Evolutionary conservation across 2,888 invertebrate species (phyloP).

Genomic region (Caenorhabditis macrosperma): DNA sequence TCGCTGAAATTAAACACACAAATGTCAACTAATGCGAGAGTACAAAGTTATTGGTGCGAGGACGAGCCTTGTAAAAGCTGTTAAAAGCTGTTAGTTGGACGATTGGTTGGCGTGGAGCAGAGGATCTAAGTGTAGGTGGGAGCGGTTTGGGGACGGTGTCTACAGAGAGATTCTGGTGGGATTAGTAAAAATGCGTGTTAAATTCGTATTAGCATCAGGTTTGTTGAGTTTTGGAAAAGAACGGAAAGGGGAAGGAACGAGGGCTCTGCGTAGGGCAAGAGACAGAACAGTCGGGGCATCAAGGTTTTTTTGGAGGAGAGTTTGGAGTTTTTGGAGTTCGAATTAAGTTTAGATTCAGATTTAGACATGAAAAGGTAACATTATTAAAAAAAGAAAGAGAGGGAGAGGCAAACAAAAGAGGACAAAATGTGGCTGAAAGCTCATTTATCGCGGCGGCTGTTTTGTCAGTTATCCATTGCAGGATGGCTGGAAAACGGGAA

Average conservation of each 20-base stretch:
- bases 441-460: conserved; percentile 51
- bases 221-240: conserved; percentile 5
- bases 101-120: conserved; percentile 18
- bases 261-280: conserved; percentile 48
- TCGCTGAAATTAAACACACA: conserved; percentile 55
- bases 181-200: conserved; percentile 51
- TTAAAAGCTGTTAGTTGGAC: conserved; percentile 3
- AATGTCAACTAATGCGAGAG: conserved; percentile 51
- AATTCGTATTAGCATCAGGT: conserved; percentile 48
- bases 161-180: conserved; percentile 51
- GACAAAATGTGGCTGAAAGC: conserved; percentile 42
- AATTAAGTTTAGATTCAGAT: background rate
- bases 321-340: conserved; percentile 6
- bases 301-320: background rate
- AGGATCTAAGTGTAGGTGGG: conserved; percentile 44
- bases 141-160: background rate
- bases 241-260: background rate
- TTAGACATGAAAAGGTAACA: conserved; percentile 55
- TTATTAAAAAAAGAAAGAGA: conserved; percentile 11
- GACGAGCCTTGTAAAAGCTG: conserved; percentile 39
- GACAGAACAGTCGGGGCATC: conserved; percentile 53
- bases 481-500: background rate
- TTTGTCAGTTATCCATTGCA: conserved; percentile 57
- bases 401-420: background rate
- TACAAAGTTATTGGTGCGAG: conserved; percentile 32